Evolutionary conservation across 1,140 invertebrate genomes (phyloP).

Genomic region (Pomacea maculata): DNA sequence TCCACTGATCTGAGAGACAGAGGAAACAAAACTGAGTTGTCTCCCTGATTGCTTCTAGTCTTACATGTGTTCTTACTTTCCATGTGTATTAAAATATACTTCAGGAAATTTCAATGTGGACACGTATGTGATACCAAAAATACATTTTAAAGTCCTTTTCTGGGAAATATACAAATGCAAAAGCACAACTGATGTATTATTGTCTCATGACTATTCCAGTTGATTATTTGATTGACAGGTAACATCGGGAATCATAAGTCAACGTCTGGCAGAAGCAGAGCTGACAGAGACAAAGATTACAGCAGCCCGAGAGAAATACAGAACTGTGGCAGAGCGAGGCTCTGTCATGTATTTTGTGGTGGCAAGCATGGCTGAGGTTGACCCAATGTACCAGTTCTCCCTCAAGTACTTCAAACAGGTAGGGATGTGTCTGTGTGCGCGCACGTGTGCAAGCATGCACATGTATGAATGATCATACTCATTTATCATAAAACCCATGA

Average conservation of each 20-base stretch:
- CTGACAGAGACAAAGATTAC: conserved; percentile 73
- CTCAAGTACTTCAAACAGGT: conserved; percentile 82
- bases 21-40: no score
- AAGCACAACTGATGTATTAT: no score
- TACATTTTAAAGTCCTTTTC: no score
- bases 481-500: no score
- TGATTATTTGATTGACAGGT: conserved; percentile 41
- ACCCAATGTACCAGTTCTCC: conserved; percentile 73
- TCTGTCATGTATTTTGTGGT: conserved; percentile 68
- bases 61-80: no score
- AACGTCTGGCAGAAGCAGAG: conserved; percentile 82
- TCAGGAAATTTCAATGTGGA: no score
- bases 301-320: conserved; percentile 62
- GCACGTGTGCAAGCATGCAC: not conserved
- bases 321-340: conserved; percentile 62
- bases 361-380: conserved; percentile 65
- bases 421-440: not conserved
- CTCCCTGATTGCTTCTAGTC: no score
- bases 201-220: no score
- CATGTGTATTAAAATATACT: no score
- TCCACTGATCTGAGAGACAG: no score
- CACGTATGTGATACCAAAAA: no score
- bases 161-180: no score
- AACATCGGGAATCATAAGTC: conserved; percentile 72
- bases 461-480: not conserved